Base-by-base conservation (phyloP, 2,888 invertebrate species). In the Acrocyrtus sp. region DNA sequence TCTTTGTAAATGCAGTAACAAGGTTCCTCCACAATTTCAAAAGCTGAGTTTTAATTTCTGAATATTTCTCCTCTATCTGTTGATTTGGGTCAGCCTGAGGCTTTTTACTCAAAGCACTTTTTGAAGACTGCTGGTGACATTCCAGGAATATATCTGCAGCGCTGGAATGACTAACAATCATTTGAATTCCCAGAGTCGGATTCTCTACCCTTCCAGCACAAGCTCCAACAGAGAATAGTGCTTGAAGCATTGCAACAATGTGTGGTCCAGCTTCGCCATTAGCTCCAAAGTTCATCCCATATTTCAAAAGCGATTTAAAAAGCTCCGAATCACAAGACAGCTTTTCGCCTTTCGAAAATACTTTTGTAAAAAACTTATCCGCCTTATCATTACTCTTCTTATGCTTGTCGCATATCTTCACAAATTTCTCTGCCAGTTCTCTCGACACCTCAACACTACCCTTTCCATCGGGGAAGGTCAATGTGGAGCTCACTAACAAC, bases 161-260 rank as follows among this genome's bases (percentile, higher is more conserved):
- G n/a, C 45, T 56, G 1, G 73, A 73, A 62, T 76, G 76, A 24
- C 73, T 70, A 6, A 76, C 50, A 41, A 76, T 69, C 76, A 76
- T 76, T 39, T 76, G 76, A 48, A 76, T 76, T 21, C 76, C 76
- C 19, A 66, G n/a, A 2, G 73, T 58, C 10, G 76, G 76, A 51
- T 39, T 57, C 3, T 24, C 21, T n/a, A 73, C 56, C 21, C 12
- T 19, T 6, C 72, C 72, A 1, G 10, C 39, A 4, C 27, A n/a
- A 6, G 43, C 63, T 2, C 34, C 57, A 2, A 67, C 47, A 8
- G 50, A 53, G 24, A 66, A 57, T 3, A 76, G 24, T 6, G 29
- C 21, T n/a, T 39, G 41, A 1, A 76, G 10, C 15, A 76, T 67
- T 5, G 53, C 56, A 21, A 74, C 54, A 4, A 74, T 21, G 1